Evolutionary conservation across 2,888 invertebrate species (phyloP), one percentile per base, ranked within the genome.

Genomic region (Drymonia ruficornis): DNA sequence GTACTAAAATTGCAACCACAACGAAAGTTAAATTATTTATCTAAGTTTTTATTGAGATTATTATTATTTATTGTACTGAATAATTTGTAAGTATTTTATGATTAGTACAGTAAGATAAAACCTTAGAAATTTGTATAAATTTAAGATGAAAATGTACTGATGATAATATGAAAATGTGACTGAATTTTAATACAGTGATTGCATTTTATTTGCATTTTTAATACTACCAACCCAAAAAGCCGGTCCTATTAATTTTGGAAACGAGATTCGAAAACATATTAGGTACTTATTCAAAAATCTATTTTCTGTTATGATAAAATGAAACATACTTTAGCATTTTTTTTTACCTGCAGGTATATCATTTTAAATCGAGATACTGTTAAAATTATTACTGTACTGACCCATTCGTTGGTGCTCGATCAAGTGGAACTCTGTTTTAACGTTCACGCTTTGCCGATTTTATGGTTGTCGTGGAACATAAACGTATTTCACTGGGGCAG

Each of bases 11-110:
- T n/a, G n/a, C 23, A 23, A 23, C 23, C 31, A 36, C 36, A n/a
- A 2, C 0, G 13, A 13, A 2, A 36, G 12, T 36, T 13, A 13
- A 12, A 36, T 36, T 31, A 31, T 9, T 36, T n/a, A 36, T 36
- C 3, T 36, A 13, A n/a, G n/a, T n/a, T 36, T 36, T 36, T 36
- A 36, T n/a, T 36, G 36, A 36, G 36, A 36, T 36, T 36, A 36
- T 40, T 16, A 40, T 40, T 40, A 16, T 40, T 15, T 40, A 40
- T 40, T 40, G 40, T 16, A 40, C 40, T 40, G 40, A 40, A 40
- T 40, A 40, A 36, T 40, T 40, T 40, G 8, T 40, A 40, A 40
- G 40, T 40, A 40, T 40, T 40, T 16, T 16, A 38, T 15, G 34
- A 34, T 13, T 13, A 34, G 11, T 34, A 34, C 12, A 11, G 13